phyloP scores from a whole-genome alignment of 2,113 vertebrate genomes.

The Shinisaurus crocodilurus region DNA sequence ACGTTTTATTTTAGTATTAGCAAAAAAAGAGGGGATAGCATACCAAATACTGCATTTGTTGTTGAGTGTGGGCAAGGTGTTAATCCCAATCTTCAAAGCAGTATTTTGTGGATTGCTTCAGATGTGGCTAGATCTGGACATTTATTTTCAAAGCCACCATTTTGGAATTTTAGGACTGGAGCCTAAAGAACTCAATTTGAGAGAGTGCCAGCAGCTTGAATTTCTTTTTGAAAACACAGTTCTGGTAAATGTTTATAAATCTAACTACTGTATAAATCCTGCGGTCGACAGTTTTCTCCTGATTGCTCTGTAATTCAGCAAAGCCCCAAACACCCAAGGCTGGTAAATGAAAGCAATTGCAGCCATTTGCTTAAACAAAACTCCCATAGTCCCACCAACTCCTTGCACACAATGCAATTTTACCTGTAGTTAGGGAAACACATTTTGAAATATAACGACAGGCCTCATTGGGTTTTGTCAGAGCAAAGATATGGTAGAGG shows the following conservation, averaged over 20 bases:
- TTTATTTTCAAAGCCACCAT: slow-evolving; percentile 48
- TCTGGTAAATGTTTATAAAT: slow-evolving; percentile 44
- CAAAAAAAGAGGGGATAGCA: slow-evolving; percentile 4
- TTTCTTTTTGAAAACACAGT: slow-evolving; percentile 46
- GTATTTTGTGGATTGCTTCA: slow-evolving; percentile 60
- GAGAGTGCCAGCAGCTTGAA: slow-evolving; percentile 57
- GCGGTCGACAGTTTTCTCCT: slow-evolving; percentile 45
- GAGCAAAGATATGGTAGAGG: not conserved
- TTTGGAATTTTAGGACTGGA: slow-evolving; percentile 50
- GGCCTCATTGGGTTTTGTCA: slow-evolving; percentile 47
- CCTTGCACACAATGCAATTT: not conserved
- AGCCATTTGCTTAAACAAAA: slow-evolving; percentile 13
- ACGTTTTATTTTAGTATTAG: slow-evolving; percentile 34
- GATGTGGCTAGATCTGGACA: slow-evolving; percentile 48
- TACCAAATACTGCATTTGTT: slow-evolving; percentile 60
- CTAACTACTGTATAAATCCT: slow-evolving; percentile 62
- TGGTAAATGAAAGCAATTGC: slow-evolving; percentile 23
- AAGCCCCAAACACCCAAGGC: slow-evolving; percentile 18
- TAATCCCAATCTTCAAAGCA: slow-evolving; percentile 61
- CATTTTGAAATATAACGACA: slow-evolving; percentile 39
- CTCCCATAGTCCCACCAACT: not conserved
- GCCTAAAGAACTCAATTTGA: slow-evolving; percentile 48
- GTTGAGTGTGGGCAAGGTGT: slow-evolving; percentile 64
- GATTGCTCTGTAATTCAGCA: slow-evolving; percentile 49
- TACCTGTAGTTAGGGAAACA: slow-evolving; percentile 35